Evolutionary conservation across 2,888 invertebrate species (phyloP), one percentile per base, ranked within the genome.

Genomic region (Copidosoma aretas): DNA sequence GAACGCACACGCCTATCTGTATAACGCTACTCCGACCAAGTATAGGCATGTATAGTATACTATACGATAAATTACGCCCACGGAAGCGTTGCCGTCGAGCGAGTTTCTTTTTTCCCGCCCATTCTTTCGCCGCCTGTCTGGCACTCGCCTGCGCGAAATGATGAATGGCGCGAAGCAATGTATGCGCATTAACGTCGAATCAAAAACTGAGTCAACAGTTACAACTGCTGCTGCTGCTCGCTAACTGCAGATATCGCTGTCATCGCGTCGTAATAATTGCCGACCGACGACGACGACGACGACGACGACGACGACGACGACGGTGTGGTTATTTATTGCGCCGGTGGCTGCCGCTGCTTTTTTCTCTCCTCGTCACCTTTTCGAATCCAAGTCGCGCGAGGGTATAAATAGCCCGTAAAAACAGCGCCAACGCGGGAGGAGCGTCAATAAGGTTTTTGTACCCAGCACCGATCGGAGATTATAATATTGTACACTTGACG

Each of bases 211-310:
- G 62, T 63, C 62, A 66, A 66, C 66, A 66, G 66, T 70, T 70
- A 70, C 66, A 66, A 32, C 32, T 32, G 8, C 32, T 8, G 8
- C 32, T 8, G 8, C 32, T 19, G 51, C 62, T 17, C 58, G 60
- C 61, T 32, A 64, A 56, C 56, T 62, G 52, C 51, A 52, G 69
- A 69, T 69, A 69, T 69, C 58, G 69, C 62, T 65, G 68, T 64
- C 68, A 69, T 65, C 69, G 58, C 62, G 59, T 51, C 56, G 70
- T 66, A 63, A 66, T 70, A 70, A 66, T 66, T 60, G 66, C 66
- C 59, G 53, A n/a, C n/a, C n/a, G n/a, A n/a, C n/a, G n/a, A n/a
- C n/a, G n/a, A n/a, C n/a, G n/a, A n/a, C n/a, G n/a, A n/a, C n/a
- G n/a, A n/a, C n/a, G n/a, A n/a, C n/a, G n/a, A n/a, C n/a, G n/a